Evolutionary conservation across 2,113 vertebrate genomes (phyloP), one percentile per base, ranked within the genome.

Genomic region (Parus major): DNA sequence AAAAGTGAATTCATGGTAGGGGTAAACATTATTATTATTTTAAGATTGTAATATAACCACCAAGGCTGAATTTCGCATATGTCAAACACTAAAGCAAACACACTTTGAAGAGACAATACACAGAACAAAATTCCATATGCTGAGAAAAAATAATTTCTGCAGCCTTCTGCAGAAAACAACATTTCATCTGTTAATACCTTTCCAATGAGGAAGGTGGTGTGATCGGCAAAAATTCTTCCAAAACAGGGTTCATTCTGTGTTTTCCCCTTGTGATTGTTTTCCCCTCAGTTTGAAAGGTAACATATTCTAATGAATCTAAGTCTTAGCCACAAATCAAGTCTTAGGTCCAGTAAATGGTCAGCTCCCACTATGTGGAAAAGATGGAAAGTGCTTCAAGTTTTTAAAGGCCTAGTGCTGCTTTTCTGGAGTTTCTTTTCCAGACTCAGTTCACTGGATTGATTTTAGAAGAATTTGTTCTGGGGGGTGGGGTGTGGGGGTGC

Each of bases 1-100:
- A 88, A 70, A 73, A 86, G 44, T 80, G 57, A 93, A 94, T 94
- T 86, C 71, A 78, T 91, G 84, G 79, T 77, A 93, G 79, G 76
- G 42, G 72, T 94, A 76, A 64, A 61, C 71, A 55, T 87, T 95
- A 92, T 93, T 82, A 95, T 96, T 93, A 95, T 96, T 96, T 95
- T 97, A 86, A 90, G 82, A 95, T 70, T 52, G 77, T 28, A 91
- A 86, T 77, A 82, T 82, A 95, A 94, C 90, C 78, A 65, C 63
- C 42, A 47, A 87, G 52, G 89, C 66, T 88, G 86, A 91, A 75
- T 92, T 84, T 92, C 1, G 0, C 68, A 56, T 73, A 92, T 94
- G 87, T 86, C 93, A 96, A 95, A 85, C 80, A 92, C 82, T 81
- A 93, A 95, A 94, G 64, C 61, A 94, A 96, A 92, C 52, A 84